Percentiles rank a stretch among this genome's conserved stretches.
phyloP scores from a whole-genome alignment of 2,888 invertebrate genomes.

The Drosophila neotestacea region DNA sequence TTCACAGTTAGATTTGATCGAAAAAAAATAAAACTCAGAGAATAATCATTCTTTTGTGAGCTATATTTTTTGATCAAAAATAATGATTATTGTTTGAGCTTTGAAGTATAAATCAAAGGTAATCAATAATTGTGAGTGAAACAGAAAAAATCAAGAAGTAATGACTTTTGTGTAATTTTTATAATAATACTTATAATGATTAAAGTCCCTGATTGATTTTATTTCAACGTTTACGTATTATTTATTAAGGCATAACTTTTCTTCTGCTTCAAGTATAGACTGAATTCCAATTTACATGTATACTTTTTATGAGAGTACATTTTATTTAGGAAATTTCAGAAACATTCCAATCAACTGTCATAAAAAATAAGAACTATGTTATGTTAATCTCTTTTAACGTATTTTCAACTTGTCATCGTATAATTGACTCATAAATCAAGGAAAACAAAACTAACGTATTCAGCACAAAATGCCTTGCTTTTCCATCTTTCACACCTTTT shows the following conservation, averaged over 20 bases:
- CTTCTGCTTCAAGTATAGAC: not conserved
- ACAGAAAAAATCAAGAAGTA: no score
- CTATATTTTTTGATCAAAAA: no score
- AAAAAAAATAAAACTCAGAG: no score
- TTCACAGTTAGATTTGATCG: no score
- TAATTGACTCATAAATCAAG: conserved; percentile 77
- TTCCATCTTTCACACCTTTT: conserved; percentile 49
- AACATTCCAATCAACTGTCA: not conserved
- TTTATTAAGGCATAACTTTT: not conserved
- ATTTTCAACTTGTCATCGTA: conserved; percentile 18
- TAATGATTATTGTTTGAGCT: no score
- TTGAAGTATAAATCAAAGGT: no score
- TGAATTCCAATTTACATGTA: not conserved
- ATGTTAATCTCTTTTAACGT: conserved; percentile 4
- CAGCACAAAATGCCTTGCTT: conserved; percentile 55
- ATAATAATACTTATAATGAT: no score
- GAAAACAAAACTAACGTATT: conserved; percentile 63
- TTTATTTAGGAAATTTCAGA: not conserved
- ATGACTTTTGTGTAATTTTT: no score
- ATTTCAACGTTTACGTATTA: no score
- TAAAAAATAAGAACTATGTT: not conserved
- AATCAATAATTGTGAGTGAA: no score
- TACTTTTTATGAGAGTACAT: not conserved
- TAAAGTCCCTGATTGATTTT: no score
- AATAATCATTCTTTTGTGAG: no score